Evolutionary conservation across 1,140 invertebrate genomes (phyloP), one percentile per base, ranked within the genome.

Genomic region (Bombus pascuorum): DNA sequence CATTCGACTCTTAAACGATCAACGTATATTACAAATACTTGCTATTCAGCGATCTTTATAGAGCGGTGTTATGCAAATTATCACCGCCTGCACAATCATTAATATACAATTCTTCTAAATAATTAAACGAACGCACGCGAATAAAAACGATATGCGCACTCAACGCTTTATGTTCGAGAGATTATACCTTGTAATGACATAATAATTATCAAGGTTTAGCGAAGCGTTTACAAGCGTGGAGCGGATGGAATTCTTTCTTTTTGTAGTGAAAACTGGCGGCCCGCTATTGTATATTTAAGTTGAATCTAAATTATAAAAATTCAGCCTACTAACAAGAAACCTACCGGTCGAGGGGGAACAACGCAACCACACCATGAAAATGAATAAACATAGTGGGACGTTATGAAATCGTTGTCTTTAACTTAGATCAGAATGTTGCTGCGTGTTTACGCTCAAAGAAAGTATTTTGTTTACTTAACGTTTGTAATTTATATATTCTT

Each of bases 31-130:
- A 47, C 65, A 53, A n/a, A 53, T 32, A 59, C 57, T 12, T 73
- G 42, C 37, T 80, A 37, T 53, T 39, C 72, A 53, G 68, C 34
- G 39, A 34, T 79, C 37, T 47, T 62, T 62, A 72, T 84, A 44
- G 76, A 84, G 13, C 53, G 37, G 68, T 32, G 13, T 73, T 85
- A 85, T 85, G 83, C 57, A 85, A 72, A 85, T 85, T 25, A 12
- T 72, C n/a, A 9, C 57, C 83, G 83, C 76, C 77, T 85, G 83
- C 68, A 57, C 77, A 53, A 32, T 44, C 66, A 73, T 85, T 73
- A 80, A 34, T 57, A 42, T 47, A n/a, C 25, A 32, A 39, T 80
- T 85, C 80, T 80, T 72, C 34, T 79, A 85, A 65, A 72, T 85
- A 85, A 85, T 80, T 80, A 73, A 72, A 39, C 65, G 65, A 77